phyloP scores from a whole-genome alignment of 2,797 vertebrate genomes.

The Myiotriccus ornatus region DNA sequence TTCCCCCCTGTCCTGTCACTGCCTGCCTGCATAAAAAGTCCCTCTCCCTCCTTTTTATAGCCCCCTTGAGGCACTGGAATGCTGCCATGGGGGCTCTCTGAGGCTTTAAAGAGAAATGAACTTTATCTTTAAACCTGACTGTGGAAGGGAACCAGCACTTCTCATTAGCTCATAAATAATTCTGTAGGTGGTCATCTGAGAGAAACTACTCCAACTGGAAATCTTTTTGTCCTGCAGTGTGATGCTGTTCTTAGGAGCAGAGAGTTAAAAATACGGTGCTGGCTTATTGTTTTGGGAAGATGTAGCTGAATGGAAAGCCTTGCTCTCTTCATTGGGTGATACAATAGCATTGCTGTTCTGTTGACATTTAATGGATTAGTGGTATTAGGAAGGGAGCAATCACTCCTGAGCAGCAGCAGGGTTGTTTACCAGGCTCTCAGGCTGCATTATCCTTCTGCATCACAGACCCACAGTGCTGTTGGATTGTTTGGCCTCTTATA shows the following conservation, averaged over 20 bases:
- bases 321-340: neutral
- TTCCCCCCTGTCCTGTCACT: neutral
- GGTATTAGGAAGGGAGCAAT: neutral
- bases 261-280: neutral
- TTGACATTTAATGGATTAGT: neutral
- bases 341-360: neutral
- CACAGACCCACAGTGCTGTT: neutral
- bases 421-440: neutral
- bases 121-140: neutral
- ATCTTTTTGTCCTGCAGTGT: fast-evolving
- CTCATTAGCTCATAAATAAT: neutral
- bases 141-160: neutral
- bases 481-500: neutral
- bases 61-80: neutral
- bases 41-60: neutral
- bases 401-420: neutral
- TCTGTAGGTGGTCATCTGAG: neutral
- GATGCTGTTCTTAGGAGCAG: neutral
- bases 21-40: neutral
- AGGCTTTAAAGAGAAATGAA: neutral
- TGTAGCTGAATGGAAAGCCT: neutral
- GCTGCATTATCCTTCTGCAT: neutral
- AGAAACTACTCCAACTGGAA: neutral
- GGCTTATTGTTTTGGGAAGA: neutral
- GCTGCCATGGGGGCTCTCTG: neutral